Evolutionary conservation across 2,888 invertebrate species (phyloP), one percentile per base, ranked within the genome.

Genomic region (Leptopilina drosophilae): DNA sequence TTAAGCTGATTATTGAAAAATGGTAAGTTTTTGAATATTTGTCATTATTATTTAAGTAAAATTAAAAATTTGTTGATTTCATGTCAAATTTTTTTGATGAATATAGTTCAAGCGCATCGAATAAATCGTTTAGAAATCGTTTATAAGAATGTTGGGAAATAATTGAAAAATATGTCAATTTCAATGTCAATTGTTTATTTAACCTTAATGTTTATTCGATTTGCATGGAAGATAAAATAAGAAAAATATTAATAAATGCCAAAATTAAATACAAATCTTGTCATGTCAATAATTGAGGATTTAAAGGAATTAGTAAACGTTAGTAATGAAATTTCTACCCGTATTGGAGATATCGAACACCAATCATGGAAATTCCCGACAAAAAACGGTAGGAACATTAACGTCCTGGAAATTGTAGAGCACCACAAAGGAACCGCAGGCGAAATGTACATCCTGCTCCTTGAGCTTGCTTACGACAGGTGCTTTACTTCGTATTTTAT

Each of bases 391-490:
- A 85, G 81, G 77, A 85, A 86, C 79, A 83, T 88, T 76, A 84
- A 88, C 77, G 84, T 83, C 66, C 82, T 89, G 81, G 87, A 86
- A 82, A 86, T 88, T 79, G 80, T 86, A 80, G 80, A 85, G 78
- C 77, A 80, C 76, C 84, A 86, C 77, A 82, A 84, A 42, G 85
- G 88, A 14, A 83, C 87, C 49, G 87, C 86, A 9, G 84, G 87
- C 78, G 88, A 89, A 84, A 84, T 87, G 83, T 88, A 89, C 79
- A 86, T 88, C 83, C 84, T 87, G 77, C 87, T 87, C 33, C 79
- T 88, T 79, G 88, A 89, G 82, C 82, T 88, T 80, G 86, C 87
- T 81, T 89, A 89, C 82, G 89, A 89, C 86, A 87, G 89, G 89
- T 89, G 56, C 66, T 53, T 56, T 33, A 56, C 26, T 33, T 46